These are phyloP conservation scores for Coluber constrictor DNA, from an alignment of 2,797 vertebrate genomes.

Conservation along the genomic window DNA sequence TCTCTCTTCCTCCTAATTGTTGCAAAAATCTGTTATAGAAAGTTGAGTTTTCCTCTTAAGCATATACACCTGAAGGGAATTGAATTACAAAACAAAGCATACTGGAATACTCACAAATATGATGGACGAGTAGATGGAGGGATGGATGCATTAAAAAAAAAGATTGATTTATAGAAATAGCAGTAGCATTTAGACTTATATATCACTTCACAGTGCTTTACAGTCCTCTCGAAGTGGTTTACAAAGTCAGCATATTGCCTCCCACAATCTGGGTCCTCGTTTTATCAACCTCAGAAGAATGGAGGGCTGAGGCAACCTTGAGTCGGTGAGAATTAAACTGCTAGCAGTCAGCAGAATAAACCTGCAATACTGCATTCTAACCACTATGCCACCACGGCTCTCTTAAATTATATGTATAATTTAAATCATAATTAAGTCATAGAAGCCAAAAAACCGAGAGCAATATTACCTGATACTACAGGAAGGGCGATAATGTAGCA, in stretches of 20 bases:
- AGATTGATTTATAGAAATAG: background rate
- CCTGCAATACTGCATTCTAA: background rate
- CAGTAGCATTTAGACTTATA: background rate
- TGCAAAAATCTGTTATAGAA: background rate
- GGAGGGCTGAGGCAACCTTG: background rate
- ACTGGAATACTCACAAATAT: background rate
- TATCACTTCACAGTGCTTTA: background rate
- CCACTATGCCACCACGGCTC: background rate
- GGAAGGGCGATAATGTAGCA: background rate
- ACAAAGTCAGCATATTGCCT: background rate
- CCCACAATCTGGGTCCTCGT: background rate
- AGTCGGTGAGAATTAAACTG: background rate
- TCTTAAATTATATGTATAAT: background rate
- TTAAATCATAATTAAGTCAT: background rate
- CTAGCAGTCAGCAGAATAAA: background rate
- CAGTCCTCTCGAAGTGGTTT: background rate
- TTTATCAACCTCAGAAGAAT: background rate
- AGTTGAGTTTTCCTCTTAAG: background rate
- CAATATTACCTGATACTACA: background rate
- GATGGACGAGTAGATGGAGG: background rate
- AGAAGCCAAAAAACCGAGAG: background rate
- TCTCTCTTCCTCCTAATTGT: background rate
- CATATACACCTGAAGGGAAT: background rate
- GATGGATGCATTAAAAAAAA: background rate
- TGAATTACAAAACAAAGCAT: background rate